Conservation (phyloP, 2,797 vertebrate species). For the Diplodus puntazzo region DNA sequence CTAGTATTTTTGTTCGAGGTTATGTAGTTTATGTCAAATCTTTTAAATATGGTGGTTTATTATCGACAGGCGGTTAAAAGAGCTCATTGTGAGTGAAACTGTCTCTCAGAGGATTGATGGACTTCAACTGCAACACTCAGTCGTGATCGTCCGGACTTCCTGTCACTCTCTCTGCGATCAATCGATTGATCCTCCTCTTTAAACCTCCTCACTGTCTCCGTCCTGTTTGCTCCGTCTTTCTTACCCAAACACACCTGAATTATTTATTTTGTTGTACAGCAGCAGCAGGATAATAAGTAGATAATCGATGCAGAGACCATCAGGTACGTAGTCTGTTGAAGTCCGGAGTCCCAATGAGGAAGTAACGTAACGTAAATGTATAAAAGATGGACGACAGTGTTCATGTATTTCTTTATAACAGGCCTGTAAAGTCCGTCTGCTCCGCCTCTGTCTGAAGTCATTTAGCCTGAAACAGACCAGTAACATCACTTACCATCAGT, state of each 20-base stretch:
- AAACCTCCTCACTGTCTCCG: conserved; percentile 17
- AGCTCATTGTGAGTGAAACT: neutral
- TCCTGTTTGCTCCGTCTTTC: conserved; percentile 25
- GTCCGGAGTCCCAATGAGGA: no score
- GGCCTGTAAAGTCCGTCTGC: neutral
- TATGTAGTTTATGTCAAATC: no score
- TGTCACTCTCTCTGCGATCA: conserved; percentile 4
- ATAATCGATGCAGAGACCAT: conserved; percentile 20
- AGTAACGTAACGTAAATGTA: neutral
- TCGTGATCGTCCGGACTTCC: neutral
- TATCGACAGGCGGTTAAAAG: no score
- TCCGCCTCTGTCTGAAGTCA: conserved; percentile 7
- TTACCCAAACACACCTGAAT: conserved; percentile 43
- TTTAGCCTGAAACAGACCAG: conserved; percentile 41
- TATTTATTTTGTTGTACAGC: conserved; percentile 53
- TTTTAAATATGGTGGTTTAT: no score
- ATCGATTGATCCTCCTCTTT: conserved; percentile 12
- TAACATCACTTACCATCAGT: conserved; percentile 52
- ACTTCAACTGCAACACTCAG: neutral
- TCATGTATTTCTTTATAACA: no score
- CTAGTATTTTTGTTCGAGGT: no score
- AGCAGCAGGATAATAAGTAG: conserved; percentile 8
- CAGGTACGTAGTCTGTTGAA: neutral
- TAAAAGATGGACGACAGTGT: neutral
- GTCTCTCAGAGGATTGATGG: neutral